Base-by-base conservation (phyloP, 2,113 vertebrate genomes). In the Toxostoma redivivum region DNA sequence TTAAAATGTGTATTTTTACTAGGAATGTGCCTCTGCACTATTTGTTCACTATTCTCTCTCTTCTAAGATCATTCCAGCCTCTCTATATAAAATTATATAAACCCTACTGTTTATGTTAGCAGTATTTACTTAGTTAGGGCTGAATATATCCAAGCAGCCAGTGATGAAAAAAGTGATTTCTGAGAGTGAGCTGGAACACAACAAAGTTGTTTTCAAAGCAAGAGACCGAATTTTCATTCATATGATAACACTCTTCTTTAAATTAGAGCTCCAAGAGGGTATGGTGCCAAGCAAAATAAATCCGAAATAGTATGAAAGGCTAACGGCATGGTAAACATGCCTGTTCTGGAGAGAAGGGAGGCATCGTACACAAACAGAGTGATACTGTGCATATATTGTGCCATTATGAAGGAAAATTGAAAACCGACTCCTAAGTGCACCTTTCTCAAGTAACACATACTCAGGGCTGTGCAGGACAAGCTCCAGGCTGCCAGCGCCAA, bases 401-500 rank as follows among this genome's bases (percentile, higher is more conserved):
- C 56, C 37, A 15, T 35, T 24, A 74, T 3, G 35, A 42, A 30
- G 15, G 58, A 82, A 82, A 87, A 72, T 0, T 23, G 50, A 64
- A 82, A 65, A 23, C 9, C 28, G 35, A 21, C 50, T 87, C 50
- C 37, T 27, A 27, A 10, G 9, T 21, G 22, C 42, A 48, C 37
- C 40, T 9, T 13, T 37, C 19, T 27, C n/a, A 48, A n/a, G 22
- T 38, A 60, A 44, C 1, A 25, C 5, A 22, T 1, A 3, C 3
- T 51, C 40, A 76, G 25, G 0, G 1, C 37, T 45, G 11, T 4
- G 40, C 0, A 0, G 50, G 65, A 56, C 35, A 17, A 58, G 35
- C 70, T 72, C 30, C 56, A 47, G 20, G 47, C 33, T 58, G 56
- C 47, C 51, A 33, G 28, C 0, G 0, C n/a, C n/a, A 30, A 9